Base-by-base conservation (phyloP, 2,113 vertebrate species). In the Neogobius melanostomus region DNA sequence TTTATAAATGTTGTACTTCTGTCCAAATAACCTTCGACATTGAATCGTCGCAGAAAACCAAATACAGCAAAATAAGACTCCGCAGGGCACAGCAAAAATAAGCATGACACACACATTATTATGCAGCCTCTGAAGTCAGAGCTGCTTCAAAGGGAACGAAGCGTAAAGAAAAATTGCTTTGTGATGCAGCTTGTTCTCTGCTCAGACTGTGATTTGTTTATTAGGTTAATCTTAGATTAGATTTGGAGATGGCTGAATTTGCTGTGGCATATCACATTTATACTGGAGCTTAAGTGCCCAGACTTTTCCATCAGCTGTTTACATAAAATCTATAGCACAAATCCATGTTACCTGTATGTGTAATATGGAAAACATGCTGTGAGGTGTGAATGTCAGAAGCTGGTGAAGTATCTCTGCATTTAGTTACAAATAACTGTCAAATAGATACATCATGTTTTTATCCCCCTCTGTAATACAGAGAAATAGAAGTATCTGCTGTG, bases 151-250 rank as follows among this genome's bases (percentile, higher is more conserved):
- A 84, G 74, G 50, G n/a, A 84, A 83, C 69, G 68, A 70, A 78
- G 79, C 54, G 17, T 74, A 85, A 76, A 77, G 72, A 75, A 79
- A 75, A 73, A 82, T 69, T 79, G 77, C 72, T 87, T 86, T 82
- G 77, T 82, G 64, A 71, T 71, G 75, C 79, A 74, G 69, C 80
- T 77, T 85, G 73, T 82, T 87, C 78, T 81, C 49, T 0, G 48
- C 50, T 28, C 81, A 0, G 59, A 72, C 72, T 81, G 57, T 81
- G 81, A 87, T 87, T 89, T 89, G 77, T 86, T 81, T 78, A 90
- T 82, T 85, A 82, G 83, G 87, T 90, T 88, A 88, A 87, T 72
- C 82, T 85, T 67, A 80, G 79, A 89, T 90, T 87, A 72, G 69
- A 90, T 90, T 87, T 85, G 67, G 74, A 81, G 79, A 84, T 83